phyloP scores from a whole-genome alignment of 2,113 vertebrate genomes.

The Mesitornis unicolor region DNA sequence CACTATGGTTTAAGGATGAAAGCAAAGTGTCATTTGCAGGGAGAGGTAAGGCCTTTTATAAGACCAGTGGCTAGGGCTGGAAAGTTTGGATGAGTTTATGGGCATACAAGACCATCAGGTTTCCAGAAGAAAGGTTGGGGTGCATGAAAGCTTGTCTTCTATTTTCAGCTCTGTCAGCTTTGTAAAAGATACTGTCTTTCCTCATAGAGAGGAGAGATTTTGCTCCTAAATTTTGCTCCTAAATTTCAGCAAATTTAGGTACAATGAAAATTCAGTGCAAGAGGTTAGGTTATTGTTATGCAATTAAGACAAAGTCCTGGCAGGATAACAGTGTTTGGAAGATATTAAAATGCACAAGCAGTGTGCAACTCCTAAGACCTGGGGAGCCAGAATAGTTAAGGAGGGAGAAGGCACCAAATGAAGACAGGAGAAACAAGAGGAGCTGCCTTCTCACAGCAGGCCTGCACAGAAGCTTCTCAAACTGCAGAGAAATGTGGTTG shows the following conservation, averaged over 20 bases:
- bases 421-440: neutral
- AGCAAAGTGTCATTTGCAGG: neutral
- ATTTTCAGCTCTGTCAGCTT: neutral
- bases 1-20: neutral
- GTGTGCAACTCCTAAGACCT: neutral
- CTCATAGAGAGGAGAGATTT: no score
- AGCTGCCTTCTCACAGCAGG: neutral
- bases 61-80: neutral
- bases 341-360: neutral
- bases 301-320: neutral
- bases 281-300: neutral
- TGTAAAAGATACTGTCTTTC: neutral
- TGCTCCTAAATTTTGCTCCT: no score
- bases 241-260: neutral
- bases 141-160: neutral
- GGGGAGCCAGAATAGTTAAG: fast-evolving
- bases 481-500: neutral
- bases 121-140: neutral
- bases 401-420: neutral
- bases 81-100: neutral
- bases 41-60: neutral
- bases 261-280: neutral
- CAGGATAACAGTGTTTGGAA: neutral
- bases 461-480: neutral
- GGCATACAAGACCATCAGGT: neutral